Conservation (phyloP, 2,797 vertebrate genomes). For the Gastrophryne carolinensis region DNA sequence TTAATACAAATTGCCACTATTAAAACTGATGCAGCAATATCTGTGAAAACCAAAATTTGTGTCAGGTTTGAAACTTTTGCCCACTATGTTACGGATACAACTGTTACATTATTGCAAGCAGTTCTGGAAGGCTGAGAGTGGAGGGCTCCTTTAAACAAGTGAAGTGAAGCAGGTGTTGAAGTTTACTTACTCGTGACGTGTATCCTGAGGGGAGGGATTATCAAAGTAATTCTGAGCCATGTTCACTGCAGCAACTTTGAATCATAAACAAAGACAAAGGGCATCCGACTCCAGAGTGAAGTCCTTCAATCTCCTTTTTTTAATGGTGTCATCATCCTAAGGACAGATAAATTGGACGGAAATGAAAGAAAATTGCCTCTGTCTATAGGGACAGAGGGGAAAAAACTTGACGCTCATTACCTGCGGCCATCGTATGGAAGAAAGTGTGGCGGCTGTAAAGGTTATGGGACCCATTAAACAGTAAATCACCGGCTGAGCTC, state of each 20-base stretch:
- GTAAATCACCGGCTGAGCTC: conserved; percentile 3
- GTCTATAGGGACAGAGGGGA: not conserved
- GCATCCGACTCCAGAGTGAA: not conserved
- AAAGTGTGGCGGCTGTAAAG: not conserved
- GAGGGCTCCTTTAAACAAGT: no score
- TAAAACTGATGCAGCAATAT: no score
- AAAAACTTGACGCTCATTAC: not conserved
- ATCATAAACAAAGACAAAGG: not conserved
- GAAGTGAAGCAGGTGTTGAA: no score
- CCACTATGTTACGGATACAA: no score
- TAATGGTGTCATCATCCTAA: not conserved
- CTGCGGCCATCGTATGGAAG: conserved; percentile 12
- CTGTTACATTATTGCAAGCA: no score
- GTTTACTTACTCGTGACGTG: no score
- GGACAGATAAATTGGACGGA: conserved; percentile 24
- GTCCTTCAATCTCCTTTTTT: not conserved
- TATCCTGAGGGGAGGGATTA: no score
- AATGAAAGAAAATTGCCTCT: conserved; percentile 10
- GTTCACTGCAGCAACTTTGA: not conserved
- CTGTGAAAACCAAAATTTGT: no score
- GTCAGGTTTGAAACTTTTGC: no score
- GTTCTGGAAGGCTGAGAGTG: no score
- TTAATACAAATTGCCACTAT: no score
- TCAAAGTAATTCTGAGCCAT: not conserved
- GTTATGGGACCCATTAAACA: conserved; percentile 28